Percentiles rank a stretch among this genome's conserved stretches.
These are phyloP conservation scores for Hydroisotoma schaefferi DNA, from an alignment of 2,888 invertebrate genomes.

Conservation along the genomic window DNA sequence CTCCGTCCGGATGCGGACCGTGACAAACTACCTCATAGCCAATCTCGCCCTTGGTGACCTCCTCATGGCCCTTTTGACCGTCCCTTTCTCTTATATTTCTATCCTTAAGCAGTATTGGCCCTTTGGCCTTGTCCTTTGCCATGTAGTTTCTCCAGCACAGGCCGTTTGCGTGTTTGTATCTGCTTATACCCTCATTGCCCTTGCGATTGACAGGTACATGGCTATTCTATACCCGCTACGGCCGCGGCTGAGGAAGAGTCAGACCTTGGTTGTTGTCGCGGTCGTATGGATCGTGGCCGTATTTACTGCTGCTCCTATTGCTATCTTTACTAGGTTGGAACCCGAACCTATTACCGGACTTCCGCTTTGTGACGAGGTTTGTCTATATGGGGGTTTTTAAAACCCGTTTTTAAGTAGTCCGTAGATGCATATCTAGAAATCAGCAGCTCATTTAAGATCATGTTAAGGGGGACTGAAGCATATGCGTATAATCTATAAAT, in stretches of 20 bases:
- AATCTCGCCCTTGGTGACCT: constrained; percentile 68
- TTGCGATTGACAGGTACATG: constrained; percentile 84
- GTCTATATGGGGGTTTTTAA: background rate
- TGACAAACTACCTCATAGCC: constrained; percentile 87
- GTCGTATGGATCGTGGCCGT: constrained; percentile 79
- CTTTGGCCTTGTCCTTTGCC: constrained; percentile 75
- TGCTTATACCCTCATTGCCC: constrained; percentile 75
- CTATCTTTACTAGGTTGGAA: constrained; percentile 53
- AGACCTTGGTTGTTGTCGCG: constrained; percentile 66
- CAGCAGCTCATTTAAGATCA: no score
- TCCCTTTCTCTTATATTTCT: constrained; percentile 63
- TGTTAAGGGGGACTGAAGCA: no score
- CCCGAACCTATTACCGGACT: background rate
- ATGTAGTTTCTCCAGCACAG: constrained; percentile 60
- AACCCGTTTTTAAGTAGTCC: background rate
- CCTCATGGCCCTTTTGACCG: constrained; percentile 82
- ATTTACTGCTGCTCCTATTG: constrained; percentile 66
- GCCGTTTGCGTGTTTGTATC: constrained; percentile 48
- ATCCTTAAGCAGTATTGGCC: constrained; percentile 7
- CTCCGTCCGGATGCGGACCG: constrained; percentile 83
- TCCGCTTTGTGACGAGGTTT: background rate
- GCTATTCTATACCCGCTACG: constrained; percentile 84
- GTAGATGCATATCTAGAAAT: no score
- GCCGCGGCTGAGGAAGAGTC: constrained; percentile 71
- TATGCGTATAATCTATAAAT: no score